phyloP scores from a whole-genome alignment of 92 coral and sea anemone species.

The Palythoa grandiflora region DNA sequence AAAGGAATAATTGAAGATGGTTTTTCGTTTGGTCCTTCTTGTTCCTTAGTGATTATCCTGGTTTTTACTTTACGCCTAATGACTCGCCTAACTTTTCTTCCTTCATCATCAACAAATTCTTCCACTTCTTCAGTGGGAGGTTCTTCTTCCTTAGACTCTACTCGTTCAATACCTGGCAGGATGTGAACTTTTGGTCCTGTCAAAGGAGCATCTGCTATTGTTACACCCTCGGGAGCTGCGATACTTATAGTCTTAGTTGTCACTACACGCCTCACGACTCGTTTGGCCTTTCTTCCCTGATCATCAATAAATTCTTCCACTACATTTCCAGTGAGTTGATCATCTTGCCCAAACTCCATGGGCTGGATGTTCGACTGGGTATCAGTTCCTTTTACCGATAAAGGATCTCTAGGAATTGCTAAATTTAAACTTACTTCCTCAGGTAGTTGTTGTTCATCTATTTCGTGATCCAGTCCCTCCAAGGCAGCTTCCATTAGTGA shows the following conservation, averaged over 20 bases:
- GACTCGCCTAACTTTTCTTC: constrained; percentile 46
- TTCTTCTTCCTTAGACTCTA: constrained; percentile 19
- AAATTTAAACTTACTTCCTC: constrained; percentile 41
- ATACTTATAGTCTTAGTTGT: constrained; percentile 32
- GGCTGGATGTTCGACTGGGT: constrained; percentile 3
- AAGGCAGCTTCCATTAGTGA: constrained; percentile 38
- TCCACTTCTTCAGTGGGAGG: constrained; percentile 38
- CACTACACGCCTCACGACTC: constrained; percentile 45
- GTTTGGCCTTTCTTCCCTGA: constrained; percentile 59
- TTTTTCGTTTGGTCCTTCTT: neutral
- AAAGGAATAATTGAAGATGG: neutral
- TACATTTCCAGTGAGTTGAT: neutral
- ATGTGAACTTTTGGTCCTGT: neutral
- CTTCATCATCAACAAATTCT: constrained; percentile 65
- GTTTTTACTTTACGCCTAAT: constrained; percentile 54
- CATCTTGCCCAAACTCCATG: constrained; percentile 2
- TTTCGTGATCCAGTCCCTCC: constrained; percentile 6
- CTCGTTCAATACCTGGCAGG: constrained; percentile 18
- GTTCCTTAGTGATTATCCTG: constrained; percentile 2
- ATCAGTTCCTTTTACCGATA: neutral
- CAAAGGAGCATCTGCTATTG: neutral
- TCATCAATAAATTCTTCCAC: constrained; percentile 76
- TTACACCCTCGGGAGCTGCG: neutral
- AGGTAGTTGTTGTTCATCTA: neutral
- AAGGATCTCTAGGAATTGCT: constrained; percentile 21